These are phyloP conservation scores for Mesorhabditis belari DNA, from an alignment of 2,888 invertebrate species.

Conservation along the genomic window DNA sequence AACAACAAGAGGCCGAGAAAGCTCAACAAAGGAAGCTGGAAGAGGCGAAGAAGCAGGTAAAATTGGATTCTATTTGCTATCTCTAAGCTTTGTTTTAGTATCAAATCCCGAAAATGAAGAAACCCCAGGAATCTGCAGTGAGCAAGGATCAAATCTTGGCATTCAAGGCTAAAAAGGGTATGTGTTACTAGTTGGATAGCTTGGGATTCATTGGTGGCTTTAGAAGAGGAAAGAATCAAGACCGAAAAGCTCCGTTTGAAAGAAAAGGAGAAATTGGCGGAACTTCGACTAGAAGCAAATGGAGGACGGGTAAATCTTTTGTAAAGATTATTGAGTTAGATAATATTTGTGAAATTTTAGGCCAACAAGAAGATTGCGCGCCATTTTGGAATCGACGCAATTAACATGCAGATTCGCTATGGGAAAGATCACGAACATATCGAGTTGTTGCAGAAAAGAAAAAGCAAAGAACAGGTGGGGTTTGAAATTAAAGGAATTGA, in stretches of 20 bases:
- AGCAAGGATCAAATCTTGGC: not conserved
- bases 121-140: not conserved
- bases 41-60: not conserved
- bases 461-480: slow-evolving; percentile 29
- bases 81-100: not conserved
- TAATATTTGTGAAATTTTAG: slow-evolving; percentile 8
- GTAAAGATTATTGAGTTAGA: not conserved
- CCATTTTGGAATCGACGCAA: slow-evolving; percentile 37
- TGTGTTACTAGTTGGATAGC: not conserved
- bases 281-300: slow-evolving; percentile 33
- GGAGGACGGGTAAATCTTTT: slow-evolving; percentile 29
- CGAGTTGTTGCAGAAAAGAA: slow-evolving; percentile 28
- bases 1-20: too few relatives aligned
- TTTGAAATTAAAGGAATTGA: not conserved
- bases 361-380: slow-evolving; percentile 46
- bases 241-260: slow-evolving; percentile 18
- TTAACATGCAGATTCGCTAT: slow-evolving; percentile 38
- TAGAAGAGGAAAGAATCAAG: slow-evolving; percentile 29
- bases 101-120: not conserved
- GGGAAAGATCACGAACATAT: slow-evolving; percentile 30
- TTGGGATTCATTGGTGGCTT: slow-evolving; percentile 31
- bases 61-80: not conserved
- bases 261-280: slow-evolving; percentile 32
- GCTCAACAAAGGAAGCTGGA: too few relatives aligned
- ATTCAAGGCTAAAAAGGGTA: not conserved